A percentile compares a stretch with the other conserved stretches of the same genome.
Conservation (phyloP, 2,113 vertebrate species). For the Bufo bufo region DNA sequence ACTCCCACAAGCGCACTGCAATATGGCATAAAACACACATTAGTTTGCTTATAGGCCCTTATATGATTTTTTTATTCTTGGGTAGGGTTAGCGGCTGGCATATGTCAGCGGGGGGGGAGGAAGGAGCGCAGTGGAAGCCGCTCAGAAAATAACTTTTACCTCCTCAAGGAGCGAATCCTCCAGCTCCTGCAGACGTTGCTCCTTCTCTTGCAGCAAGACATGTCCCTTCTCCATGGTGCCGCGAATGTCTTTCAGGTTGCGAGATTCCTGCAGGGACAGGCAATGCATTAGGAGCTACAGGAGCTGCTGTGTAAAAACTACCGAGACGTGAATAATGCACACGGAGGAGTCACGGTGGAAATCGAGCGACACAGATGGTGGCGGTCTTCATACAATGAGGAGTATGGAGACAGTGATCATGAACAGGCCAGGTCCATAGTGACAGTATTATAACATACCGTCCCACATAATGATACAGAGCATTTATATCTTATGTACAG, state of each 20-base stretch:
- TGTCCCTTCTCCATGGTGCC: conserved; percentile 76
- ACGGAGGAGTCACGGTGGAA: background rate
- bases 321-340: background rate
- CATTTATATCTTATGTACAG: background rate
- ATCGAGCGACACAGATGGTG: background rate
- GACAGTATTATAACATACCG: conserved; percentile 1
- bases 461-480: background rate
- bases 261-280: conserved; percentile 73
- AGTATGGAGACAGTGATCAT: background rate
- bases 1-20: background rate
- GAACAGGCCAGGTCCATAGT: background rate
- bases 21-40: background rate
- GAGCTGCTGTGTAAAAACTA: background rate
- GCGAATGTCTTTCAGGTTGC: conserved; percentile 77
- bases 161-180: conserved; percentile 82
- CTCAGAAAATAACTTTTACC: conserved; percentile 66
- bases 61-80: background rate
- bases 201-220: conserved; percentile 78
- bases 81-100: background rate
- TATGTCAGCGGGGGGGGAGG: background rate
- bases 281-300: background rate
- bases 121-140: no score
- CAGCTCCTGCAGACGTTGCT: conserved; percentile 82
- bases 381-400: background rate
- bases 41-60: background rate